Evolutionary conservation across 2,113 vertebrate genomes (phyloP).

Genomic region (Hypocryptadius cinnamomeus): DNA sequence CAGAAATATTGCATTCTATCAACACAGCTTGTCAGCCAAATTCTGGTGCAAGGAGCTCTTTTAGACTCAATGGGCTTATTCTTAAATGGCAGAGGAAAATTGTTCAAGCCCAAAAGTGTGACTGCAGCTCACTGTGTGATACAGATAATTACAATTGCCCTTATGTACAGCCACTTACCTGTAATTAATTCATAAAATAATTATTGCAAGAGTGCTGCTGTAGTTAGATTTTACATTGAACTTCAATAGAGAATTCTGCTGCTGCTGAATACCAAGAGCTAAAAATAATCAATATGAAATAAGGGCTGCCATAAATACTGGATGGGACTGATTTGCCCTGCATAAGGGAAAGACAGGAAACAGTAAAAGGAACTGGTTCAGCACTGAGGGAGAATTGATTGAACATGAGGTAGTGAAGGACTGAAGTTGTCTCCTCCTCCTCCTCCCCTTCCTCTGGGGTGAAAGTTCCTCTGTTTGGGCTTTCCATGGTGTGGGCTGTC

Average conservation of each 20-base stretch:
- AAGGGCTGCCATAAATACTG: conserved; percentile 25
- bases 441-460: not conserved
- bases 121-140: not conserved
- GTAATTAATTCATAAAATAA: conserved; percentile 51
- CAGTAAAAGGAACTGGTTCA: not conserved
- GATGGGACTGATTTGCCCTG: not conserved
- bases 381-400: not conserved
- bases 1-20: not conserved
- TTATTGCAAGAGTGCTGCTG: not conserved
- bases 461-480: not conserved
- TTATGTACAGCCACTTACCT: not conserved
- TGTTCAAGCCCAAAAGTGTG: not conserved
- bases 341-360: not conserved
- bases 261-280: not conserved
- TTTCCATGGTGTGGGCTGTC: not conserved
- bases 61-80: not conserved
- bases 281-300: conserved; percentile 42
- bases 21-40: not conserved
- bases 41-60: not conserved
- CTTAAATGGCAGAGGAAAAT: not conserved
- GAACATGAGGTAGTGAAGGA: not conserved
- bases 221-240: conserved; percentile 5
- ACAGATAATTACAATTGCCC: not conserved
- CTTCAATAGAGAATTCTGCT: not conserved
- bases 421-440: not conserved